These are phyloP conservation scores for Brotula barbata DNA, from an alignment of 2,797 vertebrate genomes.

Conservation along the genomic window DNA sequence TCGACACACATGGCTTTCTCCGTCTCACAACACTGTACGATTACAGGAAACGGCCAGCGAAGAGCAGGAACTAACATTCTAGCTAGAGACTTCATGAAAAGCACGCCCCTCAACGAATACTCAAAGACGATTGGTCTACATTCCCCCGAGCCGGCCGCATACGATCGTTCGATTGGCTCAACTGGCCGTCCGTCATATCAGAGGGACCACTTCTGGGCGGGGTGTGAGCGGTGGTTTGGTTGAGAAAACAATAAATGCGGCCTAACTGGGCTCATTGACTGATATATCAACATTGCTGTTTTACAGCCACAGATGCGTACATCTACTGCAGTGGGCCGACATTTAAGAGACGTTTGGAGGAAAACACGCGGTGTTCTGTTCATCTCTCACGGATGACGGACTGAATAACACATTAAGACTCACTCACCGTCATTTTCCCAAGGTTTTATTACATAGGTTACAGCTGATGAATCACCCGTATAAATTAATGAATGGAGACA, in stretches of 20 bases:
- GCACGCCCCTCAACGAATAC: constrained; percentile 53
- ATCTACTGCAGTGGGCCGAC: neutral
- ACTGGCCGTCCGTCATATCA: constrained; percentile 25
- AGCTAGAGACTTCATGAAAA: constrained; percentile 70
- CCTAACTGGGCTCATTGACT: constrained; percentile 75
- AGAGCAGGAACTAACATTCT: constrained; percentile 86
- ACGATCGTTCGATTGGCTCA: constrained; percentile 59
- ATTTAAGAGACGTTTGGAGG: constrained; percentile 1
- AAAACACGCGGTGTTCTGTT: constrained; percentile 9
- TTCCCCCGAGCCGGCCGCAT: constrained; percentile 53
- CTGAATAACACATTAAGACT: constrained; percentile 8
- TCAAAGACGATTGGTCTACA: constrained; percentile 64
- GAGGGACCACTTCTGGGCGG: constrained; percentile 67
- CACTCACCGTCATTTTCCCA: constrained; percentile 26
- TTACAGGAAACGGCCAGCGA: constrained; percentile 86
- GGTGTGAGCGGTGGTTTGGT: constrained; percentile 70
- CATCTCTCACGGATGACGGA: neutral
- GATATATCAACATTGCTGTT: constrained; percentile 54
- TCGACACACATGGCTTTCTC: constrained; percentile 89
- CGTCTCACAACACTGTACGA: constrained; percentile 87
- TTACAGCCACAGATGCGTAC: constrained; percentile 25
- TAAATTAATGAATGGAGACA: constrained; percentile 38
- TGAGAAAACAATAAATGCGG: constrained; percentile 81
- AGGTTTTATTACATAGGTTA: constrained; percentile 50
- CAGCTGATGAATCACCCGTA: constrained; percentile 11